Evolutionary conservation across 1,140 invertebrate species (phyloP), one percentile per base, ranked within the genome.

Genomic region (Drosophila rufa): DNA sequence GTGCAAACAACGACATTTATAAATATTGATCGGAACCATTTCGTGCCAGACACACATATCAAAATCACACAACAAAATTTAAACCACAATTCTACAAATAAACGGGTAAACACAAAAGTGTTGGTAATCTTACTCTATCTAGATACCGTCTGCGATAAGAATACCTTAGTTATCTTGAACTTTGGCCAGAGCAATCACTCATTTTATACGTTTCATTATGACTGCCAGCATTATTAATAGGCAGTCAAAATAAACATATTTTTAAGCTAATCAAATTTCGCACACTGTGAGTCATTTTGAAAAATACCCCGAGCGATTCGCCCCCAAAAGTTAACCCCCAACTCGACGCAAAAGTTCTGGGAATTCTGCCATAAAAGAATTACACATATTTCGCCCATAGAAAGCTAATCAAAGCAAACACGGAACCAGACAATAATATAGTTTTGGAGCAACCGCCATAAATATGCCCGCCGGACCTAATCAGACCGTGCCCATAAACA

Each of bases 401-500:
- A 67, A 65, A 22, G 15, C 42, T 40, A 57, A 47, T 33, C 51
- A 19, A 25, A 71, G 25, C 68, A 58, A 48, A 70, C 14, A 15
- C 59, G 69, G 69, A 73, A 73, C 67, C 38, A 73, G 45, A 73
- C 17, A 56, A 12, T 14, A 56, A 22, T 38, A 38, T 42, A 30
- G 53, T 30, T 43, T 68, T 36, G 48, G 47, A 15, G 30, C 40
- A 27, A 4, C 22, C 33, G 64, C 48, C 48, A 70, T 70, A 70
- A 68, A 55, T 68, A 30, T 55, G 15, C 33, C 12, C 11, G 40
- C 15, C n/a, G 43, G 51, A 14, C 53, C 69, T 73, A 45, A 73
- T 73, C 69, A 40, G 36, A 27, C 43, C 17, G 15, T 57, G 42
- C 17, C 55, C 69, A 51, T 73, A 60, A 71, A 73, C 3, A 22